Percentiles rank a stretch among this genome's conserved stretches.
phyloP scores from a whole-genome alignment of 2,113 vertebrate species.

The Heptranchias perlo region DNA sequence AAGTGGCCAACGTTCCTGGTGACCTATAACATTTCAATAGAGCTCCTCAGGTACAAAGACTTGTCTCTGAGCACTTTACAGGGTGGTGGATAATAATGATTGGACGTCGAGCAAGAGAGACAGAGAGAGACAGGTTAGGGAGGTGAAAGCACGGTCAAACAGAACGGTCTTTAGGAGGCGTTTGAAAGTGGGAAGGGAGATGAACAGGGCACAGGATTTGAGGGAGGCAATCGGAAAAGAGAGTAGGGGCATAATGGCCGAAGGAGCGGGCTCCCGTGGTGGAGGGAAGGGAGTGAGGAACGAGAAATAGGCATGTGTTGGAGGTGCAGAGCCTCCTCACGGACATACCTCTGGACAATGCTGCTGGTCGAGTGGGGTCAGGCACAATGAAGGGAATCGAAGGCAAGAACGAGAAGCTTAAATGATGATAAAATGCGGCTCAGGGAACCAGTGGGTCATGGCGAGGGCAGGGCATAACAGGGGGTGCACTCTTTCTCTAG shows the following conservation, averaged over 20 bases:
- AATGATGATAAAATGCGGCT: no score
- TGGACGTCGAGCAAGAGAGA: not conserved
- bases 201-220: not conserved
- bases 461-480: no score
- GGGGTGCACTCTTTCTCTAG: no score
- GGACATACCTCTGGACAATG: not conserved
- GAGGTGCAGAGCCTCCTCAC: not conserved
- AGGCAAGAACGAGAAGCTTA: no score
- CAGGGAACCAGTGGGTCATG: no score
- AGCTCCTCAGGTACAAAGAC: no score
- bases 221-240: not conserved
- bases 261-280: not conserved
- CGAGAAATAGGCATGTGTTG: not conserved
- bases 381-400: no score
- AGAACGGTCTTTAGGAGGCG: not conserved
- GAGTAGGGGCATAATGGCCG: not conserved
- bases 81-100: not conserved
- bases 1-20: no score
- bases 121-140: not conserved
- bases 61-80: not conserved
- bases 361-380: no score
- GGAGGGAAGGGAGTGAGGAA: not conserved
- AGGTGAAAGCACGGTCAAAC: not conserved
- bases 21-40: no score
- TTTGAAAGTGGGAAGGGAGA: not conserved